phyloP scores from a whole-genome alignment of 37 sponge, comb jelly and placozoan genomes.

The Aphrocallistes beatrix region DNA sequence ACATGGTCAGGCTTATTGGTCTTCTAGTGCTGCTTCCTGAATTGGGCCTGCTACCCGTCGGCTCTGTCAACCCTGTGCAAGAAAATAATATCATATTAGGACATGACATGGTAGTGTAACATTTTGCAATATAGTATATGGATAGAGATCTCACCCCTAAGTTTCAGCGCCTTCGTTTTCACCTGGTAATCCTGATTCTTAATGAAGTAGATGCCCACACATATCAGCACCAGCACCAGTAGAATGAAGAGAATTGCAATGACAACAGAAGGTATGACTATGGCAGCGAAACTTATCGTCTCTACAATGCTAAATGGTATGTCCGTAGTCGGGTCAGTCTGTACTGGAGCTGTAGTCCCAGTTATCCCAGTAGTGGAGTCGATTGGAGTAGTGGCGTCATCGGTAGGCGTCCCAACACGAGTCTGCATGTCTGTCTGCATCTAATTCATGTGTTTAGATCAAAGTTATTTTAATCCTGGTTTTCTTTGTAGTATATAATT shows the following conservation, averaged over 20 bases:
- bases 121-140: neutral
- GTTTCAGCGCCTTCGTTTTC: neutral
- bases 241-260: neutral
- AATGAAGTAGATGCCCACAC: neutral
- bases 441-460: no score
- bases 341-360: no score
- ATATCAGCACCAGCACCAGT: neutral
- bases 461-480: no score
- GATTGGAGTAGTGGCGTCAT: no score
- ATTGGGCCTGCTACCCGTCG: neutral
- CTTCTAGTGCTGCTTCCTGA: neutral
- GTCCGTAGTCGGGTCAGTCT: no score
- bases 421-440: no score
- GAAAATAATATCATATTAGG: no score
- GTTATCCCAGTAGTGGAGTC: no score
- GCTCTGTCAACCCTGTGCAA: neutral
- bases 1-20: neutral
- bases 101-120: neutral
- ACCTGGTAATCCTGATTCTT: neutral
- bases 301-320: no score
- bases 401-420: no score
- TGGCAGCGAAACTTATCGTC: neutral
- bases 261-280: neutral
- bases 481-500: no score
- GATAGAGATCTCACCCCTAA: neutral